phyloP scores from a whole-genome alignment of 2,113 vertebrate species.

The Sturnus vulgaris region DNA sequence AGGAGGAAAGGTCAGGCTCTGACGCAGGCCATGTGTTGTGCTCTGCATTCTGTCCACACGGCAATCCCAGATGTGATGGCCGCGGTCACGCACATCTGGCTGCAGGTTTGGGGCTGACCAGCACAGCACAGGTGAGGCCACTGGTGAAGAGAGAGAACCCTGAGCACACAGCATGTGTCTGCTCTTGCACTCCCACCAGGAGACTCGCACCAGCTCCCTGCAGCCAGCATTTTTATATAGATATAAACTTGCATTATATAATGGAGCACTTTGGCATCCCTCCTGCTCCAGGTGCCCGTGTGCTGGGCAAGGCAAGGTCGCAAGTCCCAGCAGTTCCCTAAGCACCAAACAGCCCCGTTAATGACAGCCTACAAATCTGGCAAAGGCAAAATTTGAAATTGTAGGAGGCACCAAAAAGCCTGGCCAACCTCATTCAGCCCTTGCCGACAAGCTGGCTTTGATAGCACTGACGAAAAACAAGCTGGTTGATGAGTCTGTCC shows the following conservation, averaged over 20 bases:
- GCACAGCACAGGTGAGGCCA: background rate
- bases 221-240: background rate
- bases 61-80: background rate
- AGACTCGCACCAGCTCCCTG: background rate
- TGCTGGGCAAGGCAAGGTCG: background rate
- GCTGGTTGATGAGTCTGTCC: background rate
- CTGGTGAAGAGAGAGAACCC: background rate
- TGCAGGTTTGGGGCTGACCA: background rate
- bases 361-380: background rate
- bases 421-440: background rate
- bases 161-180: background rate
- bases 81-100: background rate
- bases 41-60: background rate
- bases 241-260: background rate
- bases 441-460: background rate
- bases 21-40: background rate
- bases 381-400: background rate
- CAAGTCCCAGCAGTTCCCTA: background rate
- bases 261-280: background rate
- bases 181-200: background rate
- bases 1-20: slow-evolving; percentile 47
- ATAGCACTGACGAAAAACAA: background rate
- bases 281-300: background rate
- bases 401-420: background rate
- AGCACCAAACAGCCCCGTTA: background rate